Evolutionary conservation across 2,797 vertebrate species (phyloP), one percentile per base, ranked within the genome.

Genomic region (Oreonectes daqikongensis): DNA sequence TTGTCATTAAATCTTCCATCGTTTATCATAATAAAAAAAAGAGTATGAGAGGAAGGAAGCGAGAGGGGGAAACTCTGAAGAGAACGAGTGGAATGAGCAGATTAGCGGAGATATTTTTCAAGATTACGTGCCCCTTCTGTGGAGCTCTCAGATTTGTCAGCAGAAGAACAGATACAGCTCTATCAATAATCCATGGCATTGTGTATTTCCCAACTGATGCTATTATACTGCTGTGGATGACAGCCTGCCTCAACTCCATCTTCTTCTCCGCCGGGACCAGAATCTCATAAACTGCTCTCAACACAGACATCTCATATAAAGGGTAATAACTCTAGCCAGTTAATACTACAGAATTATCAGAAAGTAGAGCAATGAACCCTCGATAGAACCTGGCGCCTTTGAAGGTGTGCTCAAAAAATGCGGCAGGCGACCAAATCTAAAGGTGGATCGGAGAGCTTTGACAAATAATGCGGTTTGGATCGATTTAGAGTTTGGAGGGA

Each of bases 241-340:
- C 93, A 94, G 92, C 88, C 86, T 86, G 87, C 94, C 90, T 92
- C 92, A 92, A 90, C 94, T 95, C 94, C 93, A 95, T 96, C 94
- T 92, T 92, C 88, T 88, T 92, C 93, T 94, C 96, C 94, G 85
- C 87, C 12, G 95, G 94, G 95, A 96, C 87, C 92, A 93, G 93
- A 95, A 97, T 95, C 94, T 97, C 95, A 95, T 96, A 97, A 96
- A 95, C 89, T 89, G 89, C 91, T 94, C 94, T 95, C 95, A 93
- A 94, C 95, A 93, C 90, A 95, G 93, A 94, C 93, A 88, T 90
- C 94, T 94, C 92, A 84, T 94, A 93, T 92, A 93, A 94, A 92
- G 92, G 92, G 90, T 94, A 96, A 96, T 95, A 96, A 95, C 93
- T 93, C 88, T 91, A 93, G 91, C 91, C 93, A 92, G 91, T 92